Evolutionary conservation across 1,140 invertebrate species (phyloP).

Genomic region (Rhizoglyphus robini): DNA sequence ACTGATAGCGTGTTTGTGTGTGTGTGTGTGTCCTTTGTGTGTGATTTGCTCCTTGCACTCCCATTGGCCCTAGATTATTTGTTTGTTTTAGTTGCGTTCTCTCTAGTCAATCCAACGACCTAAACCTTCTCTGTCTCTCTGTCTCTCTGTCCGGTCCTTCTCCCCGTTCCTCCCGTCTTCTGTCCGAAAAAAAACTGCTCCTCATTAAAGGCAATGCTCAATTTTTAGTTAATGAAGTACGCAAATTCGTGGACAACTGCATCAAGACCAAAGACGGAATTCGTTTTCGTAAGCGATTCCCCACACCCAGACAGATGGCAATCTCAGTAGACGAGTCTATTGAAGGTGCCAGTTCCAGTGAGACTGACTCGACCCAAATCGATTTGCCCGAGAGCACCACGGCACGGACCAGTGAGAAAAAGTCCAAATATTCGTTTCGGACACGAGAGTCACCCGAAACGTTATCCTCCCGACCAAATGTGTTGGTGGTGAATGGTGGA

Average conservation of each 20-base stretch:
- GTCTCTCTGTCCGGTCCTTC: neutral
- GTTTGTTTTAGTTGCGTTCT: neutral
- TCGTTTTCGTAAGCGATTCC: constrained; percentile 4
- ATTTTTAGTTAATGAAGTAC: constrained; percentile 18
- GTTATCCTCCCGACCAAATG: too few relatives aligned
- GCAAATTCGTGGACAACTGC: constrained; percentile 9
- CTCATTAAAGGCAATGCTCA: constrained; percentile 11
- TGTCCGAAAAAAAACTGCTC: neutral
- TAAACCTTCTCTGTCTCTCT: neutral
- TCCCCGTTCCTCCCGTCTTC: neutral
- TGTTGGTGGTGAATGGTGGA: too few relatives aligned
- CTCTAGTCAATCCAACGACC: neutral
- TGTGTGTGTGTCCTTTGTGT: neutral
- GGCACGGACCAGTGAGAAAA: too few relatives aligned
- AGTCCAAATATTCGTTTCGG: too few relatives aligned
- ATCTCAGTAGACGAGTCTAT: too few relatives aligned
- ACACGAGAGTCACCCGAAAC: too few relatives aligned
- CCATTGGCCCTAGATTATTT: neutral
- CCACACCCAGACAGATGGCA: too few relatives aligned
- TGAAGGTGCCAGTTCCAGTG: too few relatives aligned
- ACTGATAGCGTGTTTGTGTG: neutral
- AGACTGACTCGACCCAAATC: too few relatives aligned
- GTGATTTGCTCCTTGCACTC: neutral
- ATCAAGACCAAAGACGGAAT: constrained; percentile 14
- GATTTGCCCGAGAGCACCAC: too few relatives aligned